Base-by-base conservation (phyloP, 2,113 vertebrate species). In the Bettongia penicillata region DNA sequence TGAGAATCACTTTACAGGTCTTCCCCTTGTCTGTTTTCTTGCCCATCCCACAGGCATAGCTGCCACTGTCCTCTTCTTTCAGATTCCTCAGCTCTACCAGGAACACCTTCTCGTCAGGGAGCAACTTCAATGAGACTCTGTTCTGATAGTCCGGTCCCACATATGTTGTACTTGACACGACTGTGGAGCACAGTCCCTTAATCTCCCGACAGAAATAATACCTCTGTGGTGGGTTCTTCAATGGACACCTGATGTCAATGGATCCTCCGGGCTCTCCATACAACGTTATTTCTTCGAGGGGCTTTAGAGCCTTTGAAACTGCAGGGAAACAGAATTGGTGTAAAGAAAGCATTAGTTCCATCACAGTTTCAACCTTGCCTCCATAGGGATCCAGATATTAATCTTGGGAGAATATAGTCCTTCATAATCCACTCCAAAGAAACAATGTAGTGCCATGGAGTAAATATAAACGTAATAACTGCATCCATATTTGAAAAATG, bases 21-120 rank as follows among this genome's bases (percentile, higher is more conserved):
- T 93, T 97, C 24, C 90, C 96, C 0, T 10, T 19, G 84, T 97
- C 95, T 84, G 94, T 98, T 22, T 93, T 0, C 3, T 0, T 0
- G 61, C 98, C 98, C 4, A 48, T 31, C 2, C 98, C 98, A 43
- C 98, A 98, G 11, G 96, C 96, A 19, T 98, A 98, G 51, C 84
- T 8, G 9, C 98, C 98, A 0, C 91, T 51, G 84, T 98, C 98
- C 0, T 1, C 91, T 51, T 94, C 0, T 4, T 91, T 93, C 91
- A 98, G 91, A 0, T 90, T 8, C 48, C 51, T 95, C 53, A 98
- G 93, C 55, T 96, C 90, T 43, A 98, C 97, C 2, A 95, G 68
- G 91, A 98, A 98, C 10, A 94, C 19, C 0, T 94, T 84, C 90
- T 51, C 26, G 1, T 90, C 22, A 3, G 92, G 84, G 51, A 0